A percentile compares a stretch with the other conserved stretches of the same genome.
These are phyloP conservation scores for Zeugodacus cucurbitae DNA, from an alignment of 1,140 invertebrate genomes.

Conservation along the genomic window DNA sequence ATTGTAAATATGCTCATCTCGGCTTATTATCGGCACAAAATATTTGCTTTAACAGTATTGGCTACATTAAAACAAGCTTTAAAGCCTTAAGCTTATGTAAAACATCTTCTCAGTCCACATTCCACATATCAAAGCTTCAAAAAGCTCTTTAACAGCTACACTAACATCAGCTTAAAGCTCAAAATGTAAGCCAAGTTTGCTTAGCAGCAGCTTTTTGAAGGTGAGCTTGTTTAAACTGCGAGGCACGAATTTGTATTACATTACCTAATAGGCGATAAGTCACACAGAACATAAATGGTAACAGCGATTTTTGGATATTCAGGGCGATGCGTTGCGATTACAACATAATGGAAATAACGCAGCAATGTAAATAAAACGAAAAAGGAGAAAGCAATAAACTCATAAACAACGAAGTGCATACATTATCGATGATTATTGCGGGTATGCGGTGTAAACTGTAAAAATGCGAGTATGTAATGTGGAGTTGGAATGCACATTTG, in stretches of 20 bases:
- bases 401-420: neutral
- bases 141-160: neutral
- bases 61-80: neutral
- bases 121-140: neutral
- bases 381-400: constrained; percentile 26
- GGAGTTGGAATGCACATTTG: neutral
- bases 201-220: neutral
- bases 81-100: neutral
- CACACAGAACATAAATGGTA: constrained; percentile 30
- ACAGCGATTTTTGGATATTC: constrained; percentile 10
- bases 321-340: neutral
- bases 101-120: neutral
- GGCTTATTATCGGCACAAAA: too few relatives aligned
- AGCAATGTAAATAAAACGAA: neutral
- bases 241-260: neutral
- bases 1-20: too few relatives aligned
- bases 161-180: neutral
- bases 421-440: neutral
- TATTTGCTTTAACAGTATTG: too few relatives aligned
- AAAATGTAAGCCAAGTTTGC: neutral
- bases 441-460: neutral
- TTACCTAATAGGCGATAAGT: constrained; percentile 16
- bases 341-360: neutral
- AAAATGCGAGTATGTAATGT: neutral
- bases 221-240: neutral